These are phyloP conservation scores for Vombatus ursinus DNA, from an alignment of 2,113 vertebrate species.

Conservation along the genomic window DNA sequence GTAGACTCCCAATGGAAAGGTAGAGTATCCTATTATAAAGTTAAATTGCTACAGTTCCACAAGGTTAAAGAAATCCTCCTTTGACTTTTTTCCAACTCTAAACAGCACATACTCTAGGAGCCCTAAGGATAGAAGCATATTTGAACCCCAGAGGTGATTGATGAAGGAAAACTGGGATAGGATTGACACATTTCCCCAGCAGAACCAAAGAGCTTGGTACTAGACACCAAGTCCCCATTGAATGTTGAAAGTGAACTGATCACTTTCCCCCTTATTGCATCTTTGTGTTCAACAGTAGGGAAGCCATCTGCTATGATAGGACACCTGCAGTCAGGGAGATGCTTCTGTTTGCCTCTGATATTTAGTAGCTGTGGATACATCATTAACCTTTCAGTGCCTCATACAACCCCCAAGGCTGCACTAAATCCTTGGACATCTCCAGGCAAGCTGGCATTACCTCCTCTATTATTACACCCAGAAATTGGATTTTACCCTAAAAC, in stretches of 20 bases:
- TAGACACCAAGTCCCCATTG: neutral
- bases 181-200: neutral
- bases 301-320: neutral
- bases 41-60: neutral
- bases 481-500: neutral
- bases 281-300: neutral
- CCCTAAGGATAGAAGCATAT: neutral
- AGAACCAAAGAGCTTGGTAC: neutral
- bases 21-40: neutral
- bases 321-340: neutral
- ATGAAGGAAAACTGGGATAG: neutral
- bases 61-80: neutral
- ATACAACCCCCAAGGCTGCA: neutral
- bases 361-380: neutral
- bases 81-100: neutral
- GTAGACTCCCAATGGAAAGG: neutral
- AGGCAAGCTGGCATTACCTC: neutral
- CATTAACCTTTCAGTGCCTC: neutral
- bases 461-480: neutral
- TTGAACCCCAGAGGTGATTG: neutral
- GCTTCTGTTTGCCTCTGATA: neutral
- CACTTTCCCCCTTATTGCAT: neutral
- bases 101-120: neutral
- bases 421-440: neutral
- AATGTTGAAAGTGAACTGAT: neutral